Evolutionary conservation across 2,888 invertebrate genomes (phyloP), one percentile per base, ranked within the genome.

Genomic region (Agonopterix arenella): DNA sequence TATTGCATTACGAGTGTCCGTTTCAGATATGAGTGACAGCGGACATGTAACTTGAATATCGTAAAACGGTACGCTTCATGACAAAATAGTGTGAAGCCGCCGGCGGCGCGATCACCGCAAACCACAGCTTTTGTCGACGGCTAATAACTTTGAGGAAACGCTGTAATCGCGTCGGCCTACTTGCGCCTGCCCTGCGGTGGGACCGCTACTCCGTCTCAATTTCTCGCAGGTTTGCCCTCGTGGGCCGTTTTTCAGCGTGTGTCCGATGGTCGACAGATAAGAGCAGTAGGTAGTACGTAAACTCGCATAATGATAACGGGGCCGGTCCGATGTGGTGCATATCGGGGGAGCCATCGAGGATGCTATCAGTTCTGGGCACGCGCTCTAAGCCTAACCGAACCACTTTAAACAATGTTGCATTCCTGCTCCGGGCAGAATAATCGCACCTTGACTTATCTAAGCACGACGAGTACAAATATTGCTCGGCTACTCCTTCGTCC

Each of bases 21-120:
- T 75, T 81, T 75, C 79, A 61, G 69, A 60, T 59, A 66, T 66
- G 70, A 73, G 66, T 70, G 73, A 81, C 83, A 68, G 69, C 85
- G 81, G 83, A 81, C 76, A 70, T 82, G 85, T 82, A 80, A 83
- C 66, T 62, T 72, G 78, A 84, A 75, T 70, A 76, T 68, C 58
- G 68, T 62, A 43, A 13, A 28, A n/a, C 11, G n/a, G 43, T 8
- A 44, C 40, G 38, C 47, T 41, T 11, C 13, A 38, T 13, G 41
- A 37, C 18, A 11, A 43, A 43, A 40, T 5, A 28, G 40, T 43
- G 36, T 52, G 52, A 48, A 47, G 66, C 62, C 60, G 65, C 64
- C 64, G 68, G 62, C 63, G 57, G 64, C 58, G 58, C 52, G 66
- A 69, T 63, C 68, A 66, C 75, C 72, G 72, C 76, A 70, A 73